Conservation (phyloP, 2,113 vertebrate species). For the Pycnonotus jocosus region DNA sequence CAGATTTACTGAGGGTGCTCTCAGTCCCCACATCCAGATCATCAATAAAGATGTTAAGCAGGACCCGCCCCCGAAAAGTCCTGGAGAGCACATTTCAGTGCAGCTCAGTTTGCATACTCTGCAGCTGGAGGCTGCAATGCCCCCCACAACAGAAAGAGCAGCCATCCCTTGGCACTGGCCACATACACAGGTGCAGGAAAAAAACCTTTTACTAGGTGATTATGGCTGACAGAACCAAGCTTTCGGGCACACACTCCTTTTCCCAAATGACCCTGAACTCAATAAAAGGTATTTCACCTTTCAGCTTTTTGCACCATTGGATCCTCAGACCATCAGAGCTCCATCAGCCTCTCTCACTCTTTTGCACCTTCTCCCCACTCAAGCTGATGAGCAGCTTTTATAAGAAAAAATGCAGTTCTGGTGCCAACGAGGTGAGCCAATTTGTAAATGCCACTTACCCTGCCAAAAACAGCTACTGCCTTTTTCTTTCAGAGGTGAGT, state of each 20-base stretch:
- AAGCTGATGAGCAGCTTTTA: not conserved
- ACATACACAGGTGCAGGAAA: not conserved
- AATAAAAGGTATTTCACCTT: accelerated
- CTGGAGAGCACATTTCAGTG: not conserved
- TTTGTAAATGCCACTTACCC: not conserved
- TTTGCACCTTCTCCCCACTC: not conserved
- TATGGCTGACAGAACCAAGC: not conserved
- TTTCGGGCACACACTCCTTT: not conserved
- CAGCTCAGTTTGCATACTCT: not conserved
- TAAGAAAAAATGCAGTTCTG: not conserved
- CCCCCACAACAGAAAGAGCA: too few relatives aligned
- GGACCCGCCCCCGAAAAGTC: not conserved
- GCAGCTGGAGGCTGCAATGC: not conserved
- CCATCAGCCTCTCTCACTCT: too few relatives aligned
- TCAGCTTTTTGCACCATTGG: too few relatives aligned
- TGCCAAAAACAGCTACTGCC: not conserved
- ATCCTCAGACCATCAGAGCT: not conserved
- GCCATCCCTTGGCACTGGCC: not conserved
- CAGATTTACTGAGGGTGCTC: not conserved
- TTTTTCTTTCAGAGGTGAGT: not conserved
- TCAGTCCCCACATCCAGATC: not conserved
- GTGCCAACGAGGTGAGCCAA: not conserved
- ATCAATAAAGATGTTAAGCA: not conserved
- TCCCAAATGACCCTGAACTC: not conserved
- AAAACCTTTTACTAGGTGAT: not conserved